Conservation (phyloP, 2,888 invertebrate genomes). For the Xestia ashworthii region DNA sequence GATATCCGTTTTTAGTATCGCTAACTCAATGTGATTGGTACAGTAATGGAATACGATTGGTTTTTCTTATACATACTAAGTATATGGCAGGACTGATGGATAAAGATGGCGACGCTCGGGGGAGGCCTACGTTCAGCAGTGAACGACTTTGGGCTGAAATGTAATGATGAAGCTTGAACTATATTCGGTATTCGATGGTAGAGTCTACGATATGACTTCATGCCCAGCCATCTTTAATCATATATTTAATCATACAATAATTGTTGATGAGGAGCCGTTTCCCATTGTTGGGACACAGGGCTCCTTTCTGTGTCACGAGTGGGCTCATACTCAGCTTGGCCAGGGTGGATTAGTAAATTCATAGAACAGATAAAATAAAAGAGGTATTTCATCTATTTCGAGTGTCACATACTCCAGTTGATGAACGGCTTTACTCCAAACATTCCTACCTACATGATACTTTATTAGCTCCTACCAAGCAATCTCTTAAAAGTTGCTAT, state of each 20-base stretch:
- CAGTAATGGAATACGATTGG: conserved; percentile 6
- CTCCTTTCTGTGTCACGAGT: neutral
- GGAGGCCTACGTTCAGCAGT: neutral
- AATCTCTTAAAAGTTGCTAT: conserved; percentile 4
- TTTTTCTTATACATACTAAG: neutral
- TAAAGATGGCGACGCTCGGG: neutral
- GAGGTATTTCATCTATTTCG: neutral
- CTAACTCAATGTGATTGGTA: neutral
- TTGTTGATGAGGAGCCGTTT: neutral
- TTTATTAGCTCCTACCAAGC: neutral
- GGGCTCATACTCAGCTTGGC: neutral
- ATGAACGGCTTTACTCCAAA: neutral
- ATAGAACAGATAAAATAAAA: neutral
- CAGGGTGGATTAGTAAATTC: neutral
- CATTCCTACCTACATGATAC: neutral
- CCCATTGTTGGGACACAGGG: neutral
- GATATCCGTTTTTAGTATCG: conserved; percentile 20
- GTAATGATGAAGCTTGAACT: neutral
- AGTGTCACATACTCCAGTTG: neutral
- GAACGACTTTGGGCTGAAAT: neutral
- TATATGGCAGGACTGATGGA: neutral
- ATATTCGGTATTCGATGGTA: neutral
- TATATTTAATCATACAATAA: neutral
- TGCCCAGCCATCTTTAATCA: neutral
- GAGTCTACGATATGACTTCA: neutral